phyloP scores from a whole-genome alignment of 2,113 vertebrate species.

The Eurypyga helias region DNA sequence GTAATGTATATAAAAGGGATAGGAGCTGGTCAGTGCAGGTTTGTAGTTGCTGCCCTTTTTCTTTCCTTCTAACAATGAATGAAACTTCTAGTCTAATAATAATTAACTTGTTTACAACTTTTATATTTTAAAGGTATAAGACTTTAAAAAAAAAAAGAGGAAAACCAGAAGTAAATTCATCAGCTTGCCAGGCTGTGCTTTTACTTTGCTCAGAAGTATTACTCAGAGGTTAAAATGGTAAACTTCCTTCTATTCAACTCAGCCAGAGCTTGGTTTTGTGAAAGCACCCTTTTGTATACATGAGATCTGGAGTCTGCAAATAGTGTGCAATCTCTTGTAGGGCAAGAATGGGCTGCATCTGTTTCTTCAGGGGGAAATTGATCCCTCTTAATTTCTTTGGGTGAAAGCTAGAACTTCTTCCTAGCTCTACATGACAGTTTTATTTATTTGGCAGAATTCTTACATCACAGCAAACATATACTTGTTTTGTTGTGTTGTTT shows the following conservation, averaged over 20 bases:
- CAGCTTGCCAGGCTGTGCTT: background rate
- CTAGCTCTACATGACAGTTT: background rate
- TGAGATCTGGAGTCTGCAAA: background rate
- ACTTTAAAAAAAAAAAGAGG: background rate
- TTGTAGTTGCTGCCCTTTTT: background rate
- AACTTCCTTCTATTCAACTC: background rate
- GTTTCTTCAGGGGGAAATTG: accelerated
- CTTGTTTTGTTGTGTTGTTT: background rate
- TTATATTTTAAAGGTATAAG: background rate
- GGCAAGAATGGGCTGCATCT: background rate
- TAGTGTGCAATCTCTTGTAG: accelerated
- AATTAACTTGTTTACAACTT: background rate
- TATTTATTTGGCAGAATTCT: background rate
- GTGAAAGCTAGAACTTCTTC: background rate
- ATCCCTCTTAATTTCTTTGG: background rate
- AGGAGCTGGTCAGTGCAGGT: background rate
- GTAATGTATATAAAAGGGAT: background rate
- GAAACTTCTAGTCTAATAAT: background rate
- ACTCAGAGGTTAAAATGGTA: background rate
- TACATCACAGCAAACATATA: background rate
- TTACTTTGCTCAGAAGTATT: background rate
- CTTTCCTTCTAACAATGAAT: background rate
- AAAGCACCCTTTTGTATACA: background rate
- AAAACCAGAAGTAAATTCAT: slow-evolving; percentile 11
- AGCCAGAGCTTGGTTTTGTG: background rate